phyloP scores from a whole-genome alignment of 2,888 invertebrate species.

The Diogma glabrata region DNA sequence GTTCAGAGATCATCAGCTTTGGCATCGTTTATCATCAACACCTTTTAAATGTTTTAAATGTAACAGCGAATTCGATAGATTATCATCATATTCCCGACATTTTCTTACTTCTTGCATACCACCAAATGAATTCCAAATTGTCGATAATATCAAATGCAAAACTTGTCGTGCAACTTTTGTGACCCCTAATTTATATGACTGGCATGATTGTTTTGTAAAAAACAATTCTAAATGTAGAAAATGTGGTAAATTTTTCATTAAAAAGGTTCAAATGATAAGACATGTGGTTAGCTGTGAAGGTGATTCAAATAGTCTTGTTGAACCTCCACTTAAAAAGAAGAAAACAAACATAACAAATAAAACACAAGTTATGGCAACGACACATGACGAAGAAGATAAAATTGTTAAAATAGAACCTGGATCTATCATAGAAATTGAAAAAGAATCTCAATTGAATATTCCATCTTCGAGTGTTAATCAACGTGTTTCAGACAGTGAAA shows the following conservation, averaged over 20 bases:
- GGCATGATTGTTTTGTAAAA: conserved; percentile 31
- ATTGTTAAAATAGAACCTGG: conserved; percentile 12
- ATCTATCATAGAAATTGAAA: background rate
- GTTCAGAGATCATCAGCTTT: conserved; percentile 36
- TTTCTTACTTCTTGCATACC: background rate
- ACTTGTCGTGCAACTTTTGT: conserved; percentile 29
- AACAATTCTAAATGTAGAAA: conserved; percentile 29
- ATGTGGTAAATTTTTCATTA: conserved; percentile 24
- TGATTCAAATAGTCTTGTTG: background rate
- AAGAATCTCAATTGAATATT: background rate
- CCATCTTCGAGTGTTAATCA: no score
- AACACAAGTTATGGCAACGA: background rate
- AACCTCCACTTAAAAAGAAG: background rate
- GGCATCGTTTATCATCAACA: conserved; percentile 32
- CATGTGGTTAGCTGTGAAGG: conserved; percentile 18
- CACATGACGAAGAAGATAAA: background rate
- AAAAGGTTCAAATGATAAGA: conserved; percentile 14
- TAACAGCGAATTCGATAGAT: conserved; percentile 27
- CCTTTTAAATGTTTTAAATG: conserved; percentile 40
- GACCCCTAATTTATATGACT: conserved; percentile 34
- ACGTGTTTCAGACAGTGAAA: background rate
- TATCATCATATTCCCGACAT: conserved; percentile 26
- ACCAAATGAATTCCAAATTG: background rate
- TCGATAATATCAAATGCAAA: conserved; percentile 23
- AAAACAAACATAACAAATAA: background rate